Percentiles rank a stretch among this genome's conserved stretches.
These are phyloP conservation scores for Actenoides lindsayi DNA, from an alignment of 2,113 vertebrate species.

Conservation along the genomic window DNA sequence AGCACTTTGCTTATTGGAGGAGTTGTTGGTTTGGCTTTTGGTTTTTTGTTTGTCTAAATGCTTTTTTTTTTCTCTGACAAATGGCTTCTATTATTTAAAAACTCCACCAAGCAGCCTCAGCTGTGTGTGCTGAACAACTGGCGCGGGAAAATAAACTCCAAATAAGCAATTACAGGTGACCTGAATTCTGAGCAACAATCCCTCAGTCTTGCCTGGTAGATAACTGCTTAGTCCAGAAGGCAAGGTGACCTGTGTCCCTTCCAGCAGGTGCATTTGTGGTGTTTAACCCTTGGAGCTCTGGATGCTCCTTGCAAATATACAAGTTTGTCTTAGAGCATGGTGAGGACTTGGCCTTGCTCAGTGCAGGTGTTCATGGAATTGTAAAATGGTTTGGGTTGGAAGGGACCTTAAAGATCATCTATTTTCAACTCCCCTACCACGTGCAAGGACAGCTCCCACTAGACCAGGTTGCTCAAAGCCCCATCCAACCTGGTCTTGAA, in stretches of 20 bases:
- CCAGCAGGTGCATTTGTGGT: rapidly evolving
- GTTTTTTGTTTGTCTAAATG: not conserved
- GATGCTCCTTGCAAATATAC: not conserved
- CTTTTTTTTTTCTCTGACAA: not conserved
- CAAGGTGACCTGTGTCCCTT: not conserved
- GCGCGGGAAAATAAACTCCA: not conserved
- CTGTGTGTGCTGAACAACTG: not conserved
- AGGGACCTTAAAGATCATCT: too few relatives aligned
- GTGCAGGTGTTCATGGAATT: not conserved
- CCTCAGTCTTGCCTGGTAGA: not conserved
- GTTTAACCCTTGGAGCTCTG: not conserved
- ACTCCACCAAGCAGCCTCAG: not conserved
- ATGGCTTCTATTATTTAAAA: not conserved
- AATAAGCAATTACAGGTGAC: not conserved
- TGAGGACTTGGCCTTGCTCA: not conserved
- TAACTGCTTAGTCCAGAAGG: not conserved
- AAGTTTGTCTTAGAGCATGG: not conserved
- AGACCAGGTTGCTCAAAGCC: too few relatives aligned
- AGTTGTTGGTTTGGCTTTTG: not conserved
- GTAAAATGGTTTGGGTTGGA: not conserved
- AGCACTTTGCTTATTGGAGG: not conserved
- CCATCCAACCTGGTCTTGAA: too few relatives aligned
- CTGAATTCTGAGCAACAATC: not conserved
- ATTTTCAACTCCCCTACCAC: too few relatives aligned
- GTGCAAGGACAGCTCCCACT: too few relatives aligned